Base-by-base conservation (phyloP, 2,113 vertebrate species). In the Noturus placidus region DNA sequence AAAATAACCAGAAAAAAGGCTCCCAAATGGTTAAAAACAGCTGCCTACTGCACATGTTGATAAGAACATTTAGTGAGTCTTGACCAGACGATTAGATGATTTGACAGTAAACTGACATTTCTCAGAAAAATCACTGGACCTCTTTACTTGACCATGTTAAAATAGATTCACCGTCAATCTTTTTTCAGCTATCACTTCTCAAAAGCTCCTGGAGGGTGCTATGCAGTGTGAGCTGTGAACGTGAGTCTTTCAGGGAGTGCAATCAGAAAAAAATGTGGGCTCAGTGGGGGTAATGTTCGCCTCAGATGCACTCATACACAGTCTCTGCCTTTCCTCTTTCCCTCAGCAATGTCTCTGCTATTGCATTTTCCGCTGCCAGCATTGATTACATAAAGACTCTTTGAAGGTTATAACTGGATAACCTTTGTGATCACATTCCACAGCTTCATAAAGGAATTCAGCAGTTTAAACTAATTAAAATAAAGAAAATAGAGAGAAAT, bases 321-420 rank as follows among this genome's bases (percentile, higher is more conserved):
- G 89, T 86, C 81, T 46, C 74, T 67, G 87, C 46, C 86, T 85
- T 87, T 83, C 84, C 79, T 74, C 33, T 78, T 70, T 84, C 52
- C 83, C 59, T 85, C 86, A 87, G 85, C 27, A 70, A 88, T 81
- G 79, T 84, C 81, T 56, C 83, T 69, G 88, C 85, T 76, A 74
- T 83, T 90, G 84, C 67, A 87, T 87, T 91, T 91, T 82, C 38
- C 80, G 88, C 88, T 79, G 74, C 84, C 83, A 50, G 82, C 89
- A 93, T 93, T 89, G 92, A 94, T 93, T 92, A 87, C 89, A 91
- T 90, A 83, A 87, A 91, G 90, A 70, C 83, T 35, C 33, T 87
- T 88, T 90, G 89, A 90, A 85, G 33, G 82, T 89, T 89, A 87
- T 89, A 92, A 91, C 61, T 42, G 54, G 88, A 87, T 83, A 89